Conservation (phyloP, 2,797 vertebrate species). For the Pangasius macronema region DNA sequence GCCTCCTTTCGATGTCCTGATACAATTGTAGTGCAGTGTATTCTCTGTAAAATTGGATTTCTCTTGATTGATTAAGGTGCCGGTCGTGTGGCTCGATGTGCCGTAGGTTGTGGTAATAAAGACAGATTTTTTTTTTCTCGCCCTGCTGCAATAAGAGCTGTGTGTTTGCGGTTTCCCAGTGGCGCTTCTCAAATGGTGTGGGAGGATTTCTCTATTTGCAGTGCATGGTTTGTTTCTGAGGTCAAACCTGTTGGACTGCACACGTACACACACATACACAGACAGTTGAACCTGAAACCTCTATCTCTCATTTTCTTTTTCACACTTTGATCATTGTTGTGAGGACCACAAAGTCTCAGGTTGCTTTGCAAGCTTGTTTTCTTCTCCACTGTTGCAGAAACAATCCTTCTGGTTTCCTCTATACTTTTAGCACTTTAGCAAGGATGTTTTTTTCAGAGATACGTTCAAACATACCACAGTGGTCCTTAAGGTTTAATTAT, state of each 20-base stretch:
- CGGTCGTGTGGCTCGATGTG: constrained; percentile 26
- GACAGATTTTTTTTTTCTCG: constrained; percentile 24
- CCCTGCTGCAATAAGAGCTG: constrained; percentile 43
- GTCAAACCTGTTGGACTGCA: constrained; percentile 57
- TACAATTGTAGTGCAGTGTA: constrained; percentile 47
- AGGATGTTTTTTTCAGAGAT: neutral
- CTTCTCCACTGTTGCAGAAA: neutral
- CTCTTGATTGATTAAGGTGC: constrained; percentile 55
- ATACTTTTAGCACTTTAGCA: too few relatives aligned
- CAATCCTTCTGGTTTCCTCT: neutral
- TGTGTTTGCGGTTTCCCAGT: constrained; percentile 46
- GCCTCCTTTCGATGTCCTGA: constrained; percentile 45
- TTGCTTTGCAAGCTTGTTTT: constrained; percentile 31
- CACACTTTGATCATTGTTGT: constrained; percentile 17
- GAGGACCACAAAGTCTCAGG: constrained; percentile 25
- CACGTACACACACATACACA: constrained; percentile 14
- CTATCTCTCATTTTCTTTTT: neutral
- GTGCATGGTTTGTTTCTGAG: constrained; percentile 30
- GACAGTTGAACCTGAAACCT: constrained; percentile 10
- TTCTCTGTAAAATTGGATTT: constrained; percentile 51
- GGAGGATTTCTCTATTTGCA: constrained; percentile 35
- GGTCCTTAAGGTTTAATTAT: neutral
- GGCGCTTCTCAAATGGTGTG: constrained; percentile 19
- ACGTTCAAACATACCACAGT: neutral
- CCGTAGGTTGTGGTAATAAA: constrained; percentile 55